These are phyloP conservation scores for Deroplatys truncata DNA, from an alignment of 2,888 invertebrate genomes.

Conservation along the genomic window DNA sequence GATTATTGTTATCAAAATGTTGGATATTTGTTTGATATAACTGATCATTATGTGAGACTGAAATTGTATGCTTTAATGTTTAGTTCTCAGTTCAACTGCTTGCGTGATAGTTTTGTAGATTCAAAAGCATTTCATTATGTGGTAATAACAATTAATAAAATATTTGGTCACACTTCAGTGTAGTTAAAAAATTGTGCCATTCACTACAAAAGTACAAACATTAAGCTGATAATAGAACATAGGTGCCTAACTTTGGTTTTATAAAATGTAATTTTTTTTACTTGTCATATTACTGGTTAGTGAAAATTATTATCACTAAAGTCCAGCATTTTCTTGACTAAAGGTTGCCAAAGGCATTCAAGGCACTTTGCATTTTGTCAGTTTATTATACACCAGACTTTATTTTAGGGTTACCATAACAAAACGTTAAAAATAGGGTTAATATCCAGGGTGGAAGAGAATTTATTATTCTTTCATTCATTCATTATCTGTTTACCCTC, in stretches of 20 bases:
- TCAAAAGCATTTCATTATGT: background rate
- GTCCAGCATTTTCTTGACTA: too few species aligned
- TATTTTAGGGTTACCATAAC: background rate
- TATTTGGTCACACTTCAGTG: background rate
- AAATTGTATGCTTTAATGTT: background rate
- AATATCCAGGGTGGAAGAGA: too few species aligned
- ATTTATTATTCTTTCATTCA: too few species aligned
- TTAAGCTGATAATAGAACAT: background rate
- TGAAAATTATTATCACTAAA: background rate
- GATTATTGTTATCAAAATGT: background rate
- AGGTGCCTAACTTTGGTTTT: background rate
- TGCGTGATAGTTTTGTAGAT: background rate
- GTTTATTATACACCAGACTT: background rate
- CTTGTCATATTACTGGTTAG: background rate
- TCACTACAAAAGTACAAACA: background rate
- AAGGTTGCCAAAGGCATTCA: too few species aligned
- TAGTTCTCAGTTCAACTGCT: background rate
- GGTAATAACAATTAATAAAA: background rate
- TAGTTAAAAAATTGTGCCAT: background rate
- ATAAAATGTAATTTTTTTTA: background rate
- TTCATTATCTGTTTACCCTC: too few species aligned
- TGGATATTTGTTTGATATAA: background rate
- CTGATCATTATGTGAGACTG: background rate
- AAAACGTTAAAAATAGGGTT: background rate
- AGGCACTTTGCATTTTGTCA: too few species aligned